Evolutionary conservation across 2,888 invertebrate genomes (phyloP).

Genomic region (Nephrotoma appendiculata): DNA sequence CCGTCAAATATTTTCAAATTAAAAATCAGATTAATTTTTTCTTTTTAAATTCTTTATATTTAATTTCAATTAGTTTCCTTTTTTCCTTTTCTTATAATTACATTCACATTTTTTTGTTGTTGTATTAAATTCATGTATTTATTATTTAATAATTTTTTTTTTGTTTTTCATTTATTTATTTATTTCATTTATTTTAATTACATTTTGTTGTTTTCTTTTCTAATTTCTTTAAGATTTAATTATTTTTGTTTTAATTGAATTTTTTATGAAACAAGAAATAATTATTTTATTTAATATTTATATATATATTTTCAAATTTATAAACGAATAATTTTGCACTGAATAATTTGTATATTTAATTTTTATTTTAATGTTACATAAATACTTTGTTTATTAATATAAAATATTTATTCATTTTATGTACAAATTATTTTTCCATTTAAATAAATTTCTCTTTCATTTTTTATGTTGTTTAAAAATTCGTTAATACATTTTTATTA

Average conservation of each 20-base stretch:
- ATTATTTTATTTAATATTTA: not conserved
- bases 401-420: not conserved
- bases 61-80: not conserved
- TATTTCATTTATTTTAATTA: not conserved
- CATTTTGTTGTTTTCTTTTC: not conserved
- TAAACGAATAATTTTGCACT: not conserved
- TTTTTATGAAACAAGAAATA: not conserved
- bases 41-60: not conserved
- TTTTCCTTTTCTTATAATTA: not conserved
- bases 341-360: not conserved
- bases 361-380: not conserved
- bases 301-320: not conserved
- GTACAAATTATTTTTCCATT: not conserved
- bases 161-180: not conserved
- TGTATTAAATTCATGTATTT: not conserved
- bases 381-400: not conserved
- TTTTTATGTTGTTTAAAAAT: not conserved
- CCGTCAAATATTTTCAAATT: not conserved
- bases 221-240: not conserved
- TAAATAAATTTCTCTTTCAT: not conserved
- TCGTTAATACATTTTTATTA: not conserved
- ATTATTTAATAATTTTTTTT: not conserved
- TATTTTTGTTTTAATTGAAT: not conserved
- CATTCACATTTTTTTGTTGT: not conserved
- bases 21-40: not conserved